phyloP scores from a whole-genome alignment of 2,888 invertebrate genomes.

The Mactromeris polynyma region DNA sequence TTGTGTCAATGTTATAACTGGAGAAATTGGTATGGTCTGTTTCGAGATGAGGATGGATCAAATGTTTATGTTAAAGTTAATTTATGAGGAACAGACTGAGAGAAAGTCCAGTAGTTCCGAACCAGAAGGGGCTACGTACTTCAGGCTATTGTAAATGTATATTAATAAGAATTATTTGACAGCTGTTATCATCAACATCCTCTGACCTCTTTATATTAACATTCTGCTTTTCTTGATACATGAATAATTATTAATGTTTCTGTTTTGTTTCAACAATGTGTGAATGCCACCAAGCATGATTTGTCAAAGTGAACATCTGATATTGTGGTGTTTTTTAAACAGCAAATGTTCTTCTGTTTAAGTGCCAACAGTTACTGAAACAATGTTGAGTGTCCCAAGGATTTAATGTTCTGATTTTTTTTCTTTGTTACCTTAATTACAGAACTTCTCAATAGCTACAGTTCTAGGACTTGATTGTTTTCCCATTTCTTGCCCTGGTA shows the following conservation, averaged over 20 bases:
- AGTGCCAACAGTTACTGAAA: too few relatives aligned
- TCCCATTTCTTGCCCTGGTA: too few relatives aligned
- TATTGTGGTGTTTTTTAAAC: too few relatives aligned
- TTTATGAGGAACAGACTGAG: slow-evolving; percentile 3
- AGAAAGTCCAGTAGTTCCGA: neutral
- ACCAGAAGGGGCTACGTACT: neutral
- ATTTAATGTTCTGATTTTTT: too few relatives aligned
- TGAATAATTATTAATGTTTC: neutral
- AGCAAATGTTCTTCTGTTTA: too few relatives aligned
- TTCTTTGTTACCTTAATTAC: too few relatives aligned
- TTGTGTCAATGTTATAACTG: neutral
- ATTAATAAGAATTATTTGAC: neutral
- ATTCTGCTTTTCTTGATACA: neutral
- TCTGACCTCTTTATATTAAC: neutral
- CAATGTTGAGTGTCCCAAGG: too few relatives aligned
- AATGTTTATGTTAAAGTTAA: neutral
- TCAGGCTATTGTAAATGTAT: neutral
- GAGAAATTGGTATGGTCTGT: neutral
- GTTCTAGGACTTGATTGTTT: too few relatives aligned
- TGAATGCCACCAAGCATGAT: too few relatives aligned
- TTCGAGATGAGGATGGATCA: neutral
- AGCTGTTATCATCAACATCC: neutral
- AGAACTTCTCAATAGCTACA: too few relatives aligned
- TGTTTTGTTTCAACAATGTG: too few relatives aligned
- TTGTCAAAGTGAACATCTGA: too few relatives aligned